These are phyloP conservation scores for Pseudomyrmex dendroicus DNA, from an alignment of 1,140 invertebrate species.

Conservation along the genomic window DNA sequence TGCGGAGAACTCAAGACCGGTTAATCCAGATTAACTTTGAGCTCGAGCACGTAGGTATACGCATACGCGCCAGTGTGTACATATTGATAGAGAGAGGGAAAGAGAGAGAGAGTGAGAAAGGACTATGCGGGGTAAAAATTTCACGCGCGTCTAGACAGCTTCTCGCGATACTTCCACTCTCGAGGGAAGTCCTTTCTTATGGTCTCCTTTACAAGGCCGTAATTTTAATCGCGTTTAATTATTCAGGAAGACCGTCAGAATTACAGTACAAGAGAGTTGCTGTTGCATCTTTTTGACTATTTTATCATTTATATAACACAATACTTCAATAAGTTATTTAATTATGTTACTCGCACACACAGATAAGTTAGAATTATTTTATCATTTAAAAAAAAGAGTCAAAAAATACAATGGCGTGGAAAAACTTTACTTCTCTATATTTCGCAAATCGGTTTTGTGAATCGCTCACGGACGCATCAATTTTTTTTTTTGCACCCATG, in stretches of 20 bases:
- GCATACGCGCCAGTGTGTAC: background rate
- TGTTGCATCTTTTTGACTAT: background rate
- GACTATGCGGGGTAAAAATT: slow-evolving; percentile 28
- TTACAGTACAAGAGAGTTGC: background rate
- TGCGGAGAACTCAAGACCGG: slow-evolving; percentile 71
- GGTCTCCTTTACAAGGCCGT: background rate
- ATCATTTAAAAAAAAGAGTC: background rate
- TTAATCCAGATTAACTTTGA: slow-evolving; percentile 77
- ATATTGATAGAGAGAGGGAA: background rate
- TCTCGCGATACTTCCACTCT: background rate
- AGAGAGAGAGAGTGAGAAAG: background rate
- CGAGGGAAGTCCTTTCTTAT: slow-evolving; percentile 1
- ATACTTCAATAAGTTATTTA: no score
- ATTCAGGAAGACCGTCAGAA: background rate
- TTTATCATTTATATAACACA: no score
- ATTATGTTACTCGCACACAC: no score
- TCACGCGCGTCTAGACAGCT: slow-evolving; percentile 15
- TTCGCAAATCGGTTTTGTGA: slow-evolving; percentile 1
- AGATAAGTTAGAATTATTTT: no score
- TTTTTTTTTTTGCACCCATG: slow-evolving; percentile 11
- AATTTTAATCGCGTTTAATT: slow-evolving; percentile 15
- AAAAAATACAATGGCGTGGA: background rate
- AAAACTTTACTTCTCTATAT: background rate
- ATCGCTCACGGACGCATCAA: background rate
- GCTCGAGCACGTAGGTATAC: slow-evolving; percentile 46